Conservation (phyloP, 2,113 vertebrate species). For the Morone saxatilis region DNA sequence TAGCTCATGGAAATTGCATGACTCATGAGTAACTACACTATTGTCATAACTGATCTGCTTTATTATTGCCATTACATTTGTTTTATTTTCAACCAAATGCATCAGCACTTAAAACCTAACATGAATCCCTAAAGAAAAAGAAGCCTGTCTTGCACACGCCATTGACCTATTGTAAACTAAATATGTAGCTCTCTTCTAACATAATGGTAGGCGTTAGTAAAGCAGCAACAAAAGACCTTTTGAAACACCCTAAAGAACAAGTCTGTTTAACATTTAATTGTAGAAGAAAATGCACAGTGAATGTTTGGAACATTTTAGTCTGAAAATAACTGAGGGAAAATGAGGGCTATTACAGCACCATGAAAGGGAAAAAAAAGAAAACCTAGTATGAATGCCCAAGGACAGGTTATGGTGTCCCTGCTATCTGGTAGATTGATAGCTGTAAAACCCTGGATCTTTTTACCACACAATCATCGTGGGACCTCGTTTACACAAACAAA, state of each 20-base stretch:
- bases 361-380: conserved; percentile 12
- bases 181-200: conserved; percentile 11
- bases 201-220: conserved; percentile 7
- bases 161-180: conserved; percentile 21
- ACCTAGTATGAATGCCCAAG: conserved; percentile 66
- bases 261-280: conserved; percentile 43
- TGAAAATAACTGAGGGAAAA: conserved; percentile 34
- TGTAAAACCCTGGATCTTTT: conserved; percentile 62
- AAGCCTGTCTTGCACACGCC: background rate
- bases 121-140: conserved; percentile 17
- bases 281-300: background rate
- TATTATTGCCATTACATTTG: background rate
- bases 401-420: conserved; percentile 75
- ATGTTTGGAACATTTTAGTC: conserved; percentile 33
- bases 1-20: background rate
- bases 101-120: conserved; percentile 54
- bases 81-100: conserved; percentile 7
- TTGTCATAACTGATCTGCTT: background rate
- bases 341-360: conserved; percentile 26
- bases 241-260: conserved; percentile 21
- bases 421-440: conserved; percentile 68
- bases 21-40: background rate
- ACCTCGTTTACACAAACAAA: conserved; percentile 81
- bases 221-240: conserved; percentile 41
- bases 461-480: conserved; percentile 69